Evolutionary conservation across 2,888 invertebrate genomes (phyloP).

Genomic region (Ochropleura plecta): DNA sequence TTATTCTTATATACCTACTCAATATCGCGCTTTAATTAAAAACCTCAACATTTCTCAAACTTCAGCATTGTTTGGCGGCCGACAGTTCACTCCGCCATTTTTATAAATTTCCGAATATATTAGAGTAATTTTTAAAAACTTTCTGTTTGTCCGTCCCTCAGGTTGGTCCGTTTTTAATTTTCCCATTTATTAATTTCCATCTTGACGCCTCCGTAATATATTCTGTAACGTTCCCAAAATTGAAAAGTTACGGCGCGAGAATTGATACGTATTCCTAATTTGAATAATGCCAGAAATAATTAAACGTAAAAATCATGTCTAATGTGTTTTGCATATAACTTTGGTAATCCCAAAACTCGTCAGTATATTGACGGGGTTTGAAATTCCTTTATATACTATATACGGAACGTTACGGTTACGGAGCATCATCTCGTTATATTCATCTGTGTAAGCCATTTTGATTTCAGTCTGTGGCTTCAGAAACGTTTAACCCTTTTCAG

Average conservation of each 20-base stretch:
- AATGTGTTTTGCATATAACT: conserved; percentile 36
- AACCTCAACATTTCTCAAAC: conserved; percentile 69
- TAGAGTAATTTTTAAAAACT: conserved; percentile 65
- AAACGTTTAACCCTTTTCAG: neutral
- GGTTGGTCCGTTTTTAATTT: conserved; percentile 72
- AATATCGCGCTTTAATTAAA: conserved; percentile 71
- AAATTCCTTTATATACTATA: neutral
- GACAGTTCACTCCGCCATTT: conserved; percentile 40
- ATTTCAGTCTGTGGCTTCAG: neutral
- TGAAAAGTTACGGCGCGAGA: conserved; percentile 74
- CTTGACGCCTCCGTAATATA: conserved; percentile 75
- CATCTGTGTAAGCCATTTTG: neutral
- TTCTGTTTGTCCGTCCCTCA: conserved; percentile 66
- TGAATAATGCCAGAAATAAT: conserved; percentile 73
- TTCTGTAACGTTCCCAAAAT: conserved; percentile 71
- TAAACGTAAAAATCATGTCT: conserved; percentile 57
- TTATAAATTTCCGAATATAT: conserved; percentile 64
- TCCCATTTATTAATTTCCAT: conserved; percentile 77
- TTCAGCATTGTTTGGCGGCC: conserved; percentile 56
- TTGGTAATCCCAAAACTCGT: no score
- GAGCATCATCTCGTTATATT: neutral
- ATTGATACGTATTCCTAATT: conserved; percentile 71
- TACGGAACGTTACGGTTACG: no score
- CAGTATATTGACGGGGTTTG: neutral
- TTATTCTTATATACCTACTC: conserved; percentile 12